Percentiles rank a stretch among this genome's conserved stretches.
These are phyloP conservation scores for Geotrupes spiniger DNA, from an alignment of 2,888 invertebrate genomes.

Conservation along the genomic window DNA sequence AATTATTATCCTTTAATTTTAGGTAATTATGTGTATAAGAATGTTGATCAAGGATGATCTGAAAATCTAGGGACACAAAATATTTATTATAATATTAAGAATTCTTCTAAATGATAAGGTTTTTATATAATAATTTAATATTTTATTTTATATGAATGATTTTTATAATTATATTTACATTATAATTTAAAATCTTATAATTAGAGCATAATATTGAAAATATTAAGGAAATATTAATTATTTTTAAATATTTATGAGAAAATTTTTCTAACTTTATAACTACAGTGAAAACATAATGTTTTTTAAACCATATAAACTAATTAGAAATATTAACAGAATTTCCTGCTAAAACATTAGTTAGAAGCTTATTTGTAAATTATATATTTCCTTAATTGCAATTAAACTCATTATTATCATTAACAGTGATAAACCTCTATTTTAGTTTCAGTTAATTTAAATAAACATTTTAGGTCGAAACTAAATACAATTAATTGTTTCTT, in stretches of 20 bases:
- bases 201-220: slow-evolving; percentile 53
- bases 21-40: slow-evolving; percentile 50
- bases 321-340: slow-evolving; percentile 54
- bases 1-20: slow-evolving; percentile 52
- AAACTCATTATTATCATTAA: slow-evolving; percentile 61
- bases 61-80: slow-evolving; percentile 35
- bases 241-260: slow-evolving; percentile 47
- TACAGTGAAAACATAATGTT: slow-evolving; percentile 69
- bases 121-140: slow-evolving; percentile 47
- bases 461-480: slow-evolving; percentile 56
- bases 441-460: slow-evolving; percentile 50
- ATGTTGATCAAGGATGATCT: slow-evolving; percentile 40
- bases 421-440: slow-evolving; percentile 63
- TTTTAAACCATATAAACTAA: slow-evolving; percentile 63
- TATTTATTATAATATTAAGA: slow-evolving; percentile 43
- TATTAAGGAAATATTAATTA: slow-evolving; percentile 51
- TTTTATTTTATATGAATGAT: slow-evolving; percentile 20
- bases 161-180: slow-evolving; percentile 52
- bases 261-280: slow-evolving; percentile 57
- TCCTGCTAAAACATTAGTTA: slow-evolving; percentile 57
- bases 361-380: slow-evolving; percentile 55
- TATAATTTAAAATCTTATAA: slow-evolving; percentile 50
- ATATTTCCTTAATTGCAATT: slow-evolving; percentile 61
- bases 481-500: slow-evolving; percentile 52
- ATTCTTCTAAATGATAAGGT: slow-evolving; percentile 48